These are phyloP conservation scores for Ctenosaura bakeri DNA, from an alignment of 2,797 vertebrate species.

Conservation along the genomic window DNA sequence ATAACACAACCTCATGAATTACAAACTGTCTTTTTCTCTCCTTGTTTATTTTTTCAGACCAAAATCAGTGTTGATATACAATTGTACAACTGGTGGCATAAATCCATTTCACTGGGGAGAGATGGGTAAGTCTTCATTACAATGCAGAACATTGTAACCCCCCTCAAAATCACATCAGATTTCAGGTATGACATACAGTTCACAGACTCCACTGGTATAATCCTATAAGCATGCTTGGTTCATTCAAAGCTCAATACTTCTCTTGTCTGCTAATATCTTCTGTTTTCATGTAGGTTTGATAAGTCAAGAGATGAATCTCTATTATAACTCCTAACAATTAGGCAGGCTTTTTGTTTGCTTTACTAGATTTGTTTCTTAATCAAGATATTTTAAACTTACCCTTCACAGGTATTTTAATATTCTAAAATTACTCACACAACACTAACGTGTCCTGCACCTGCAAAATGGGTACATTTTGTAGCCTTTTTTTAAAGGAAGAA, in stretches of 20 bases:
- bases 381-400: neutral
- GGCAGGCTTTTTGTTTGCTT: neutral
- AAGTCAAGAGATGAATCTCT: neutral
- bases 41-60: conserved; percentile 82
- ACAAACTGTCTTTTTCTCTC: neutral
- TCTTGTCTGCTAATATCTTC: neutral
- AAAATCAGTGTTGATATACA: conserved; percentile 89
- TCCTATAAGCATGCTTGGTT: neutral
- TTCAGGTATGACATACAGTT: conserved; percentile 24
- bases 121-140: conserved; percentile 85
- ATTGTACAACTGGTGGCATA: conserved; percentile 92
- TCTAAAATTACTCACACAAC: no score
- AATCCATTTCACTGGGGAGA: conserved; percentile 94
- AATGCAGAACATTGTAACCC: no score
- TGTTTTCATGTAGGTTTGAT: neutral
- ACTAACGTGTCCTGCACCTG: no score
- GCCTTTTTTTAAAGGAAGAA: no score
- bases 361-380: neutral
- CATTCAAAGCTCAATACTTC: neutral
- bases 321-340: neutral
- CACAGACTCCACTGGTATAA: neutral
- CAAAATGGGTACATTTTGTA: no score
- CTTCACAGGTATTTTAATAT: neutral
- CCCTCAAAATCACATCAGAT: neutral
- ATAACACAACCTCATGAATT: neutral